Evolutionary conservation across 2,888 invertebrate genomes (phyloP), one percentile per base, ranked within the genome.

Genomic region (Tiliacea citrago): DNA sequence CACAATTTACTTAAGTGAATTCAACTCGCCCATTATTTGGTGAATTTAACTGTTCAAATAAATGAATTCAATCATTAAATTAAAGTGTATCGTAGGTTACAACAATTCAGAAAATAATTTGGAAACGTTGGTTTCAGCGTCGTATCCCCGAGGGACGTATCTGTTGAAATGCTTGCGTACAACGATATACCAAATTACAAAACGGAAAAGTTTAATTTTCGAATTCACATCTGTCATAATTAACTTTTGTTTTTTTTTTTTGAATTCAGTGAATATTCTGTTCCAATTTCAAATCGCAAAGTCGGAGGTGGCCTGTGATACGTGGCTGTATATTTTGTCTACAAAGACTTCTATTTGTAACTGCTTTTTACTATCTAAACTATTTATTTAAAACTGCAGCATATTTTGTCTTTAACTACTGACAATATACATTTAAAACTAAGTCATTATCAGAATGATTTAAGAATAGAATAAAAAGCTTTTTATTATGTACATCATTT

Each of bases 71-170:
- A 58, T n/a, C 2, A 57, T 24, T 58, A 5, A 57, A 65, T 63
- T 39, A 1, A 13, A 49, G n/a, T 6, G 42, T 16, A 18, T 57
- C 16, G 8, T 29, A 16, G n/a, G 12, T 13, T 24, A n/a, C 18
- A 66, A 55, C 29, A 62, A 67, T 68, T n/a, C 47, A 4, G n/a
- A 39, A 73, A 82, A 77, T 57, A 66, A 82, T 82, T 82, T 53
- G 24, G 24, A 6, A 58, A 53, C 49, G 13, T 51, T 55, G 58
- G 49, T 51, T 47, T 81, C 55, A n/a, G 60, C 45, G 2, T 60
- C 57, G 12, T 6, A 21, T n/a, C 16, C 81, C 35, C 69, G 2
- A 49, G 35, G 55, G 73, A 2, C 24, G 16, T 45, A 39, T 70
- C n/a, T 16, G 57, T n/a, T 53, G 51, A 35, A 58, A 65, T 47